Evolutionary conservation across 2,888 invertebrate species (phyloP).

Genomic region (Rosalia funebris): DNA sequence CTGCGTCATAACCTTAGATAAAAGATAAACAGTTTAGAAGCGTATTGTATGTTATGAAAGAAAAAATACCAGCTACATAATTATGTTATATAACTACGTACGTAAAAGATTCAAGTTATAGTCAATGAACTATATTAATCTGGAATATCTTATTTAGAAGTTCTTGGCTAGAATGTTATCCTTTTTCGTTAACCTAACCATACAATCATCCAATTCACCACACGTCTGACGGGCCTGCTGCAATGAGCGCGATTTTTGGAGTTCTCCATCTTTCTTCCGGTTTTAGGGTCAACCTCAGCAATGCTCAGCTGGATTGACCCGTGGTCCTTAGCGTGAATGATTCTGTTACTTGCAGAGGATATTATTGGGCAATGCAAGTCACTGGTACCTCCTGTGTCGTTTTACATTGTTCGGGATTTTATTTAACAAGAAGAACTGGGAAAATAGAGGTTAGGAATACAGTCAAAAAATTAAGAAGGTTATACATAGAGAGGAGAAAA

Average conservation of each 20-base stretch:
- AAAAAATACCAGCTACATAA: no score
- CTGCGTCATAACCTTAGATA: no score
- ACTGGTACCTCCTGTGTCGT: constrained; percentile 98
- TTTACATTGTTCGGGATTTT: constrained; percentile 85
- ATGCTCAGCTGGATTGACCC: constrained; percentile 97
- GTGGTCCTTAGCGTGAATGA: constrained; percentile 98
- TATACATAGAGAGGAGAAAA: no score
- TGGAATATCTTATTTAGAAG: constrained; percentile 62
- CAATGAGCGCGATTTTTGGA: constrained; percentile 96
- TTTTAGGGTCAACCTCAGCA: constrained; percentile 93
- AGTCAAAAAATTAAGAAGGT: no score
- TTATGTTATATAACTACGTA: no score
- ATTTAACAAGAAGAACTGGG: no score
- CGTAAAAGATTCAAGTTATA: no score
- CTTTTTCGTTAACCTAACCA: constrained; percentile 92
- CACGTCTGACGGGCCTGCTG: constrained; percentile 94
- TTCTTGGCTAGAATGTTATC: constrained; percentile 93
- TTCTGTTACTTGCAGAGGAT: constrained; percentile 98
- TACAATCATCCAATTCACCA: constrained; percentile 98
- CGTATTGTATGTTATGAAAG: no score
- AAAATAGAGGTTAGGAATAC: no score
- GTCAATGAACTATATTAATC: no score
- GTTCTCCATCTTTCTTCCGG: constrained; percentile 90
- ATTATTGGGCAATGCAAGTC: constrained; percentile 99
- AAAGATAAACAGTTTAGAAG: no score